Evolutionary conservation across 2,113 vertebrate species (phyloP).

Genomic region (Lates calcarifer): DNA sequence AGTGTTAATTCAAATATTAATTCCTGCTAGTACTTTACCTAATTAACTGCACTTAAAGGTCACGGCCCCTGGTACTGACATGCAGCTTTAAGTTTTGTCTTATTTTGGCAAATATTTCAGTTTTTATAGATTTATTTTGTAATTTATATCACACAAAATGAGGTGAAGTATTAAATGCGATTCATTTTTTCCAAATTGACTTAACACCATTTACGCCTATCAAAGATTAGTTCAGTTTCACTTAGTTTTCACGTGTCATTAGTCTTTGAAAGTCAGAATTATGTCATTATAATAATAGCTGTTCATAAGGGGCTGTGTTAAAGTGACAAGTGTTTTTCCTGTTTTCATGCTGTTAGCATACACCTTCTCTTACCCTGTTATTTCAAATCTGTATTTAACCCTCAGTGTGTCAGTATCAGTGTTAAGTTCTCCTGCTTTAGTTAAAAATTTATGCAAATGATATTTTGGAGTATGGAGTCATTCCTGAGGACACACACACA

Average conservation of each 20-base stretch:
- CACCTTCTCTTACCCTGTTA: background rate
- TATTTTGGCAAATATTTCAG: background rate
- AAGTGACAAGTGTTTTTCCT: slow-evolving; percentile 7
- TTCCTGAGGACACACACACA: slow-evolving; percentile 28
- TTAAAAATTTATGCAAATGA: slow-evolving; percentile 15
- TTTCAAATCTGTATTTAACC: slow-evolving; percentile 22
- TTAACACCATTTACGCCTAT: background rate
- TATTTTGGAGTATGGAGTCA: slow-evolving; percentile 41
- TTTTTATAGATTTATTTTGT: background rate
- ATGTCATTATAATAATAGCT: slow-evolving; percentile 36
- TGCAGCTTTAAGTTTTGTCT: slow-evolving; percentile 11
- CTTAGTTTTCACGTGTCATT: slow-evolving; percentile 9
- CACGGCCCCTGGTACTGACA: slow-evolving; percentile 3
- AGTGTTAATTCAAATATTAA: slow-evolving; percentile 44
- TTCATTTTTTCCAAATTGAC: background rate
- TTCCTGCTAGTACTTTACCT: slow-evolving; percentile 37
- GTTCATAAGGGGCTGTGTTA: slow-evolving; percentile 30
- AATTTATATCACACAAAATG: background rate
- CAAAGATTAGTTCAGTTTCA: slow-evolving; percentile 22
- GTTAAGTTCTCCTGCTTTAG: slow-evolving; percentile 2
- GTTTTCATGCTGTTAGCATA: slow-evolving; percentile 34
- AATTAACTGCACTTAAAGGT: slow-evolving; percentile 52
- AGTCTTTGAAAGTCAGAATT: slow-evolving; percentile 22
- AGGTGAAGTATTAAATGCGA: background rate
- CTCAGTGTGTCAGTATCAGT: background rate